Conservation (phyloP, 2,888 invertebrate species). For the Eilema sororculum region DNA sequence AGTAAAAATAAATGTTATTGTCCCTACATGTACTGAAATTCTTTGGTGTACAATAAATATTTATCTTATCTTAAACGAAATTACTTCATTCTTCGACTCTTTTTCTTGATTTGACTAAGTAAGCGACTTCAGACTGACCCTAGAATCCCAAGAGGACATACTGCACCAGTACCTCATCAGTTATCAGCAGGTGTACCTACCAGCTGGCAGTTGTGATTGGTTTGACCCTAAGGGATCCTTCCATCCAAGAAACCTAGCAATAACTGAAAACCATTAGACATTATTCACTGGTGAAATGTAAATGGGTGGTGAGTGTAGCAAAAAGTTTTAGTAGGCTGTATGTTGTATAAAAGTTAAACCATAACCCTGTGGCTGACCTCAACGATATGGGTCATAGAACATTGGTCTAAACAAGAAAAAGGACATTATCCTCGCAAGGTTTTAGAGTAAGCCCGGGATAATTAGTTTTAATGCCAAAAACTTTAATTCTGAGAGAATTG, state of each 20-base stretch:
- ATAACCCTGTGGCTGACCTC: not conserved
- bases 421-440: not conserved
- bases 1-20: too few species aligned
- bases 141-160: not conserved
- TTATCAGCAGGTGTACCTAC: not conserved
- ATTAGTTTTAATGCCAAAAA: constrained; percentile 2
- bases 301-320: not conserved
- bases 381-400: not conserved
- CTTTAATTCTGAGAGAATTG: not conserved
- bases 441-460: constrained; percentile 5
- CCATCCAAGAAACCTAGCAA: not conserved
- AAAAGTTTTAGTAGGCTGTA: not conserved
- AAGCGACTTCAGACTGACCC: not conserved
- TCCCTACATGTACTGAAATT: too few species aligned
- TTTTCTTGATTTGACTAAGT: not conserved
- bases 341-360: not conserved
- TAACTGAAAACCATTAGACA: not conserved
- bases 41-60: too few species aligned
- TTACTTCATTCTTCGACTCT: not conserved
- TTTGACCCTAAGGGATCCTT: too few species aligned
- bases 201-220: too few species aligned
- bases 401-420: not conserved
- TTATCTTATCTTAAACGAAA: too few species aligned
- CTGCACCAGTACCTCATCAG: not conserved
- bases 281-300: too few species aligned